Conservation (phyloP, 2,888 invertebrate species). For the Drosophila crucigera region DNA sequence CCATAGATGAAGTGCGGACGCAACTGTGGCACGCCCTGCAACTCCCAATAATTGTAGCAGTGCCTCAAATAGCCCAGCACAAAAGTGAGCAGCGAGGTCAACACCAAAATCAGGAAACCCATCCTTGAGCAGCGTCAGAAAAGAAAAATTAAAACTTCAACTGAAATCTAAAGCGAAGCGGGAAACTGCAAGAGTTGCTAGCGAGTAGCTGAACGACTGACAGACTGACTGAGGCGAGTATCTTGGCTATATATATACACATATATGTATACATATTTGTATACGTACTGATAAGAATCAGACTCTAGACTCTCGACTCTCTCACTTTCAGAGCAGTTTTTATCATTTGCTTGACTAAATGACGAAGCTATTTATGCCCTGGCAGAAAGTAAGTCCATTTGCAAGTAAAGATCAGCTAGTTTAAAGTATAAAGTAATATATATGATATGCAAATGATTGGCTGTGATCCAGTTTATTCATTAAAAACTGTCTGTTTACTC, state of each 20-base stretch:
- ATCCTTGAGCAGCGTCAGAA: conserved; percentile 29
- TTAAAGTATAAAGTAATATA: background rate
- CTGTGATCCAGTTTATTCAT: background rate
- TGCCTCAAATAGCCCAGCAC: conserved; percentile 55
- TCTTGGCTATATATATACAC: background rate
- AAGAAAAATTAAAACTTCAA: background rate
- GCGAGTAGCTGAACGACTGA: background rate
- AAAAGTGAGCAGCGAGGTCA: conserved; percentile 45
- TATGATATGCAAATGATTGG: background rate
- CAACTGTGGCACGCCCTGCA: conserved; percentile 60
- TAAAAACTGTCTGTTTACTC: background rate
- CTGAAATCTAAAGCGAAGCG: background rate
- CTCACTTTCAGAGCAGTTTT: background rate
- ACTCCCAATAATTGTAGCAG: conserved; percentile 72
- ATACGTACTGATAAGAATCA: conserved; percentile 18
- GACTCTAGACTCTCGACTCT: background rate
- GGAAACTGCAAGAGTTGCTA: background rate
- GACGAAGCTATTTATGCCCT: background rate
- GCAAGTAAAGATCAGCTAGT: background rate
- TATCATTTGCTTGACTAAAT: conserved; percentile 20
- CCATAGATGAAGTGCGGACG: conserved; percentile 65
- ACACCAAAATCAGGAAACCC: conserved; percentile 54
- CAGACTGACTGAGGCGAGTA: background rate
- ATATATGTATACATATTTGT: background rate
- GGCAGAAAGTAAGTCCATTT: background rate